These are phyloP conservation scores for Centroberyx gerrardi DNA, from an alignment of 2,797 vertebrate genomes.

Conservation along the genomic window DNA sequence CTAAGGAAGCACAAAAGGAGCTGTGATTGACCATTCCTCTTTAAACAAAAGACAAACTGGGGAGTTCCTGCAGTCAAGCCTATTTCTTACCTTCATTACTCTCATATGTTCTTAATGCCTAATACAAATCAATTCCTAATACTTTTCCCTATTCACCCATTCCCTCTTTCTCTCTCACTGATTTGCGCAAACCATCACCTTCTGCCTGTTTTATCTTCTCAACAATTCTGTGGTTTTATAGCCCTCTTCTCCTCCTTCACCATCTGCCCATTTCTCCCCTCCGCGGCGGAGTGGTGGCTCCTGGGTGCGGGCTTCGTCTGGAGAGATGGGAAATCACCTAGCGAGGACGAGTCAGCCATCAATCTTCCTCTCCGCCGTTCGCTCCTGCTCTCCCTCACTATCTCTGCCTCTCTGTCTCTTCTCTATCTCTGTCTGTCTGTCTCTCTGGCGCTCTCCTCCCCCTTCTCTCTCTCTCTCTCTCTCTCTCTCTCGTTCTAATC, in stretches of 20 bases:
- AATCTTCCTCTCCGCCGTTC: constrained; percentile 72
- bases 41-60: background rate
- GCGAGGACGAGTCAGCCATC: constrained; percentile 75
- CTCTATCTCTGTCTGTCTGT: constrained; percentile 64
- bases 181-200: constrained; percentile 34
- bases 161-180: constrained; percentile 10
- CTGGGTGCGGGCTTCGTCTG: constrained; percentile 40
- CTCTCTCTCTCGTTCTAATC: constrained; percentile 53
- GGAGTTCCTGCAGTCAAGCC: background rate
- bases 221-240: constrained; percentile 60
- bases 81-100: background rate
- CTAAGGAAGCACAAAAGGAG: background rate
- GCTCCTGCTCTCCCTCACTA: constrained; percentile 48
- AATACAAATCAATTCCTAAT: too few species aligned
- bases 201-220: constrained; percentile 45
- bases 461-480: constrained; percentile 26
- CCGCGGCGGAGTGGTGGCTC: constrained; percentile 30
- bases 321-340: constrained; percentile 62
- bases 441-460: constrained; percentile 4
- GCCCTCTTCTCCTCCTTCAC: constrained; percentile 57
- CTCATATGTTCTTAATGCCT: background rate
- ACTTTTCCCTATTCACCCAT: constrained; percentile 2
- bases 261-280: constrained; percentile 65
- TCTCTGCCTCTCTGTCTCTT: constrained; percentile 56
- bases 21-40: constrained; percentile 9